These are phyloP conservation scores for Anastrepha ludens DNA, from an alignment of 1,140 invertebrate genomes.

Conservation along the genomic window DNA sequence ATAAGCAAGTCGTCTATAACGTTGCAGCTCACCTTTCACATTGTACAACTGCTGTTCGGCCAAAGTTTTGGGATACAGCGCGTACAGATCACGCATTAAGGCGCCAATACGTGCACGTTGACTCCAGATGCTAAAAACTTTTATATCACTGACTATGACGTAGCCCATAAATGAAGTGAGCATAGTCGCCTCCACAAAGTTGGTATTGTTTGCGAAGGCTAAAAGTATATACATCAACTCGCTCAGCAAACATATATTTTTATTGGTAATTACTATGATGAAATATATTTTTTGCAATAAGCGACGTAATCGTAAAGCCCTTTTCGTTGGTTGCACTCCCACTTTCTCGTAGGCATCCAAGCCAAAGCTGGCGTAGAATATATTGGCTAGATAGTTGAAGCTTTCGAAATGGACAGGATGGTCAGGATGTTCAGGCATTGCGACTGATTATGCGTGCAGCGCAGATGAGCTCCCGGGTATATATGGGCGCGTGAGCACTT, in stretches of 20 bases:
- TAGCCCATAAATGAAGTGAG: constrained; percentile 68
- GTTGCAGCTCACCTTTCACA: constrained; percentile 47
- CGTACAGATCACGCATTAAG: constrained; percentile 59
- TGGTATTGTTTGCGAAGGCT: constrained; percentile 62
- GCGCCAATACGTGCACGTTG: constrained; percentile 57
- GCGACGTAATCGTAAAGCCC: not conserved
- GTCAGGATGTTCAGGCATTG: not conserved
- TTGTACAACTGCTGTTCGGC: constrained; percentile 53
- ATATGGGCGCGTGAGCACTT: not conserved
- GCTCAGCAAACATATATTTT: constrained; percentile 61
- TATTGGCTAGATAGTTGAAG: constrained; percentile 57
- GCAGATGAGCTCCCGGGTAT: not conserved
- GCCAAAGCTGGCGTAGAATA: constrained; percentile 65
- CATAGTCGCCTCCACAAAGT: constrained; percentile 69
- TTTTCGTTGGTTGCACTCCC: not conserved
- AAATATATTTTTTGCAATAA: constrained; percentile 59
- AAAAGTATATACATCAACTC: constrained; percentile 65
- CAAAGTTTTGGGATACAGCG: constrained; percentile 61
- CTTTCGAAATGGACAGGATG: not conserved
- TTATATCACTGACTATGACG: constrained; percentile 64
- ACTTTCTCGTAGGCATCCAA: constrained; percentile 63
- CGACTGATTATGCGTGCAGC: not conserved
- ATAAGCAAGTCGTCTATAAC: constrained; percentile 60
- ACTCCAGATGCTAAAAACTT: constrained; percentile 64
- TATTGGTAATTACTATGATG: constrained; percentile 61